Evolutionary conservation across 2,797 vertebrate species (phyloP).

Genomic region (Lagocephalus sceleratus): DNA sequence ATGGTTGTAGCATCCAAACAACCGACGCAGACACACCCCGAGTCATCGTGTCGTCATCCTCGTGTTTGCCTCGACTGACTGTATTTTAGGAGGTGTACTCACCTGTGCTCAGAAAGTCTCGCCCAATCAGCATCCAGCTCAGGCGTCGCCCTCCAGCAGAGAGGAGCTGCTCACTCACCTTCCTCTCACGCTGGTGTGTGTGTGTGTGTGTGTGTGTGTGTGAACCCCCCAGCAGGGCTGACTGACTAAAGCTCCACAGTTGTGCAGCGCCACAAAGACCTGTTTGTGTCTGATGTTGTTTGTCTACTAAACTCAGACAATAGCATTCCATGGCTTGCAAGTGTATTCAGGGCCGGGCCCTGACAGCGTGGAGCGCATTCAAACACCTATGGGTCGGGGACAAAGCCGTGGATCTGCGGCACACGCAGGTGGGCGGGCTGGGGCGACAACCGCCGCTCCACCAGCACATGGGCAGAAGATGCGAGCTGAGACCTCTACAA

Average conservation of each 20-base stretch:
- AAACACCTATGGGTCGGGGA: slow-evolving; percentile 58
- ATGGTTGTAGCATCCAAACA: too few species aligned
- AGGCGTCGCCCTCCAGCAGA: too few species aligned
- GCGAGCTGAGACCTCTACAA: slow-evolving; percentile 1
- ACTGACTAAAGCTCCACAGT: slow-evolving; percentile 37
- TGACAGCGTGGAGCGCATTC: slow-evolving; percentile 60
- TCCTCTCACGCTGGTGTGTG: slow-evolving; percentile 11
- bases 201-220: background rate
- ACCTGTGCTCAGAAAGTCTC: too few species aligned
- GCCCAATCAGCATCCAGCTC: too few species aligned
- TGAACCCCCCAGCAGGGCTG: slow-evolving; percentile 32
- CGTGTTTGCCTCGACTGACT: too few species aligned
- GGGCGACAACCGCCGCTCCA: slow-evolving; percentile 19
- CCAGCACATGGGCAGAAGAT: slow-evolving; percentile 2
- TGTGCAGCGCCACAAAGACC: slow-evolving; percentile 54
- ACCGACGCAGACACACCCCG: too few species aligned
- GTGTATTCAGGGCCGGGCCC: slow-evolving; percentile 70
- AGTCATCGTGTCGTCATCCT: too few species aligned
- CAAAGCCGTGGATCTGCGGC: slow-evolving; percentile 61
- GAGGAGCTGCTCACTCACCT: slow-evolving; percentile 52
- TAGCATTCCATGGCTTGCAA: slow-evolving; percentile 78
- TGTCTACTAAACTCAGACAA: slow-evolving; percentile 76
- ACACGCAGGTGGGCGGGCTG: slow-evolving; percentile 32
- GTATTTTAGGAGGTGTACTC: too few species aligned
- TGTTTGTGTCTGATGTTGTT: slow-evolving; percentile 68